Base-by-base conservation (phyloP, 2,888 invertebrate species). In the Xanthorhoe designata region DNA sequence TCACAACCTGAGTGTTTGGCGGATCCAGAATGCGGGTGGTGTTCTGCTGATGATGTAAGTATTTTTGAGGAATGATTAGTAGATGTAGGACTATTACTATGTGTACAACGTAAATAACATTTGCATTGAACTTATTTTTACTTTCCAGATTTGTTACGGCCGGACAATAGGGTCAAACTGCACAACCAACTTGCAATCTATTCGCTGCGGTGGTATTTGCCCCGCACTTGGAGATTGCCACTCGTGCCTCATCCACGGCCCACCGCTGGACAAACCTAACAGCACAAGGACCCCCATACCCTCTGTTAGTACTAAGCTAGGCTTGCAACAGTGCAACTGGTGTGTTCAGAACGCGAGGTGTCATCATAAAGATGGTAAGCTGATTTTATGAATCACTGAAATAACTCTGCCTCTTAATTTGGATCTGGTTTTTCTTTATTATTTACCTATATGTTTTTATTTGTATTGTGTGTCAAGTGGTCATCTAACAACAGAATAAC, bases 21-120 rank as follows among this genome's bases (percentile, higher is more conserved):
- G 0, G 98, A 98, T 89, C 98, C 98, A 0, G 98, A 98, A 86
- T 99, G 98, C 83, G 98, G 98, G 13, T 98, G 98, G 98, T 98
- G 98, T 85, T 97, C 97, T 0, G 96, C 96, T 24, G 96, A 96
- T 73, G 96, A 96, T 72, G 94, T 95, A 81, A 71, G 77, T 66
- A 61, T n/a, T 42, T 13, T 0, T 42, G 10, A 42, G 10, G 3
- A 42, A 42, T 42, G 13, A 13, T 0, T 0, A 2, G 13, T 13
- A 42, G 38, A 4, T 42, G 24, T 24, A 24, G 24, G 4, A n/a
- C n/a, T n/a, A n/a, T n/a, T n/a, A n/a, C n/a, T n/a, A n/a, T n/a
- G n/a, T n/a, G n/a, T n/a, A 15, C 45, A 15, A n/a, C 15, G n/a
- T 38, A 8, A 45, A 15, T n/a, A 45, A n/a, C 13, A 15, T 45